Evolutionary conservation across 2,113 vertebrate species (phyloP), one percentile per base, ranked within the genome.

Genomic region (Chloropsis hardwickii): DNA sequence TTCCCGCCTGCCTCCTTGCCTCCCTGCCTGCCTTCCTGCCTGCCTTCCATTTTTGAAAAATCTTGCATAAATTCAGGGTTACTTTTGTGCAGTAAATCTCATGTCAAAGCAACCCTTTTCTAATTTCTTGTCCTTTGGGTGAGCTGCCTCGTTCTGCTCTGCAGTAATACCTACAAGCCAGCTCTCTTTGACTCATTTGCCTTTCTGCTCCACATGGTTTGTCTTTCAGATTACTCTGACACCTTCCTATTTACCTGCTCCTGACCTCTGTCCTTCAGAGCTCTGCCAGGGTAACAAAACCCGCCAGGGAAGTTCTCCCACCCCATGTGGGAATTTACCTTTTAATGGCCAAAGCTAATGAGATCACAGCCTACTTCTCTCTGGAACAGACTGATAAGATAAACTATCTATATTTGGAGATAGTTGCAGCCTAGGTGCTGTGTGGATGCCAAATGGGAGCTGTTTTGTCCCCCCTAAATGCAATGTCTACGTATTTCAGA

Each of bases 271-370:
- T 48, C 51, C 25, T 70, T 66, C 35, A 27, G 14, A 50, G n/a
- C 33, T 66, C 54, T 77, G 50, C 15, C 45, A 71, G 17, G 7
- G 14, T n/a, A 22, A 47, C 20, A 64, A 85, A 72, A 73, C 29
- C 31, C 70, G 14, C 24, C 65, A 45, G 28, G 14, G 12, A 79
- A 64, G 11, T 16, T 64, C 37, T 71, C 21, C 65, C 16, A n/a
- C 10, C 11, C 4, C 2, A 2, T 12, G 3, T 67, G 11, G 3
- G 40, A 33, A 0, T 79, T 56, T 20, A 8, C 6, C 4, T 73
- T 80, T 23, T 45, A 45, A 19, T 2, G 8, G 11, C 27, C 3
- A 13, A 42, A 93, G 33, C 10, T 22, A 54, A 85, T 3, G 35
- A 57, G 8, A 21, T 62, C 14, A 12, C 50, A 85, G 40, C 25